A percentile compares a stretch with the other conserved stretches of the same genome.
Conservation (phyloP, 2,797 vertebrate species). For the Halcyon leucocephala region DNA sequence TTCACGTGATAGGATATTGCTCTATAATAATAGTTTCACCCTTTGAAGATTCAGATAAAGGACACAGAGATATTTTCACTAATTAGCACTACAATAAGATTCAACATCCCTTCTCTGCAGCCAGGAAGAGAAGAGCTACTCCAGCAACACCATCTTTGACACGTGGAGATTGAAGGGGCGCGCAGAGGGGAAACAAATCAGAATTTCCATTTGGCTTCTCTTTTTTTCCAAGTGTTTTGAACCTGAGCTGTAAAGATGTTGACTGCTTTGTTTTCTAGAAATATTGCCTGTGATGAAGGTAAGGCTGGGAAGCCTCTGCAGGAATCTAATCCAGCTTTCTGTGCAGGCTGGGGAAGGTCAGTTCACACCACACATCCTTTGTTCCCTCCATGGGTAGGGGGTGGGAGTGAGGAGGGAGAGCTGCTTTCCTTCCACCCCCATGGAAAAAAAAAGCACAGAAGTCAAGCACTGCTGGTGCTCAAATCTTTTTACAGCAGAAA, state of each 20-base stretch:
- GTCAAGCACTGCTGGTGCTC: not conserved
- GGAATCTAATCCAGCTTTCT: not conserved
- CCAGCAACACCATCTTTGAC: not conserved
- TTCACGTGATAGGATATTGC: conserved; percentile 49
- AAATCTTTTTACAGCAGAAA: not conserved
- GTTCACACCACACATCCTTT: accelerated
- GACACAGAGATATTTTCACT: conserved; percentile 57
- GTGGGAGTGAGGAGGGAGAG: not conserved
- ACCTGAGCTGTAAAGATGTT: not conserved
- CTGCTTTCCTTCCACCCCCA: not conserved
- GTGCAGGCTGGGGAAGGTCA: not conserved
- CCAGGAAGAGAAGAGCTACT: not conserved
- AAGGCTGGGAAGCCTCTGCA: not conserved
- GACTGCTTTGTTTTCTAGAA: not conserved
- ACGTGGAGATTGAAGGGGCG: not conserved
- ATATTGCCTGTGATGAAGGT: not conserved
- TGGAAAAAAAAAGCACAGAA: not conserved
- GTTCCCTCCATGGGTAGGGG: not conserved
- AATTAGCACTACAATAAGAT: not conserved
- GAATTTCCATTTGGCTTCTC: not conserved
- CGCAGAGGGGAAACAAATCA: accelerated
- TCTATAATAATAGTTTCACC: conserved; percentile 34
- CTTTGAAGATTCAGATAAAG: conserved; percentile 63
- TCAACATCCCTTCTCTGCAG: not conserved
- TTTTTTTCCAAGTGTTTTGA: not conserved